Base-by-base conservation (phyloP, 2,113 vertebrate species). In the Poeciliopsis turrubarensis region DNA sequence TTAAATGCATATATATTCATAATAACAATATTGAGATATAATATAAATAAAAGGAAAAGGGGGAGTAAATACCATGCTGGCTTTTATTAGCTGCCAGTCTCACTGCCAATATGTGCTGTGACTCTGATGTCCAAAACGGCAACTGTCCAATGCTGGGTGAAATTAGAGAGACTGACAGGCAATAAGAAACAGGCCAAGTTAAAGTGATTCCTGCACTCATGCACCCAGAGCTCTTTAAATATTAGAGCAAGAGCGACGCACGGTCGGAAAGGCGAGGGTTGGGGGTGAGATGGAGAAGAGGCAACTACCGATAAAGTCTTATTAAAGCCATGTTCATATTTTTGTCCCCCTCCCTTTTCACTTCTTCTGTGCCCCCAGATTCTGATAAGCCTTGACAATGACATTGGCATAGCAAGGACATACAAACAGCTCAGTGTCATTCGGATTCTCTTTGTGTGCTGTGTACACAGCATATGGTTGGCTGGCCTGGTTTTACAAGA, bases 21-120 rank as follows among this genome's bases (percentile, higher is more conserved):
- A 92, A 93, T 94, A 94, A 94, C 89, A 92, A 92, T 93, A 94
- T 92, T 91, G 89, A 93, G 89, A 91, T 92, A 91, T 91, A 91
- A 93, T 92, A 90, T 94, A 94, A 93, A 94, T 93, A 92, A 92
- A 91, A 89, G 71, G 78, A 78, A 85, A 87, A 72, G 78, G 87
- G 47, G 75, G 77, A 93, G 91, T 91, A 93, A 92, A 94, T 92
- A 92, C 87, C 88, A 89, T 86, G 86, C 89, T 70, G 89, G 80
- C 70, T 93, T 93, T 95, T 95, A 95, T 95, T 95, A 94, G 89
- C 94, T 95, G 94, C 94, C 94, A 94, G 89, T 95, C 94, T 94
- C 69, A 30, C 84, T 91, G 86, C 89, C 93, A 94, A 94, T 94
- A 95, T 94, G 89, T 89, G 91, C 91, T 84, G 81, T 89, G 94